A percentile compares a stretch with the other conserved stretches of the same genome.
Evolutionary conservation across 2,888 invertebrate genomes (phyloP).

Genomic region (Erebia palarica): DNA sequence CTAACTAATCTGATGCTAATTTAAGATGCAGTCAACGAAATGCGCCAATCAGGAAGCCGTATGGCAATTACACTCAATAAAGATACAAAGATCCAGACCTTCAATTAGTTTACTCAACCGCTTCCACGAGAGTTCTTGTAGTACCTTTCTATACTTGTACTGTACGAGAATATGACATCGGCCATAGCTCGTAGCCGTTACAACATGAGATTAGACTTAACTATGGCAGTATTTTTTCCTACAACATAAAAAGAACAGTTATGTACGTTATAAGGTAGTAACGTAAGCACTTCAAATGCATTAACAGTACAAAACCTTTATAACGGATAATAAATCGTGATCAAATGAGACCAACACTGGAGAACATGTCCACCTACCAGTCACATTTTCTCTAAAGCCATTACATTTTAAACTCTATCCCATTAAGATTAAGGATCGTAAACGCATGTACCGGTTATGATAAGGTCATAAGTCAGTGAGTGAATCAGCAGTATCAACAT

Average conservation of each 20-base stretch:
- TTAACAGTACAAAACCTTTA: slow-evolving; percentile 25
- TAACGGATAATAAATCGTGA: slow-evolving; percentile 32
- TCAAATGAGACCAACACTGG: slow-evolving; percentile 23
- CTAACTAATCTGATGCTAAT: too few relatives aligned
- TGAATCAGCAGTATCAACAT: slow-evolving; percentile 71
- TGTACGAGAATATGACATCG: not conserved
- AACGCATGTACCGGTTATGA: slow-evolving; percentile 20
- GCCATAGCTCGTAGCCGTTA: too few relatives aligned
- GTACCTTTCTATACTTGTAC: too few relatives aligned
- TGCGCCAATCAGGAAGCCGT: not conserved
- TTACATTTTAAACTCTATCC: slow-evolving; percentile 25
- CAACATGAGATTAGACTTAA: too few relatives aligned
- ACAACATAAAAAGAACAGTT: not conserved
- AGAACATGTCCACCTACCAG: slow-evolving; percentile 24
- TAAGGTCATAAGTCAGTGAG: slow-evolving; percentile 42
- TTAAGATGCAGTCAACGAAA: not conserved
- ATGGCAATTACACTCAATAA: slow-evolving; percentile 1
- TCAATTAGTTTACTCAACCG: not conserved
- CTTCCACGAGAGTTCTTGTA: too few relatives aligned
- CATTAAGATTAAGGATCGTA: slow-evolving; percentile 1
- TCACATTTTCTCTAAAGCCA: slow-evolving; percentile 1
- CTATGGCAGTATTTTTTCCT: not conserved
- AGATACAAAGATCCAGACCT: not conserved
- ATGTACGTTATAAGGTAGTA: not conserved
- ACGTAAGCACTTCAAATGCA: not conserved